A percentile compares a stretch with the other conserved stretches of the same genome.
Conservation (phyloP, 2,888 invertebrate genomes). For the Drosophila niveifrons region DNA sequence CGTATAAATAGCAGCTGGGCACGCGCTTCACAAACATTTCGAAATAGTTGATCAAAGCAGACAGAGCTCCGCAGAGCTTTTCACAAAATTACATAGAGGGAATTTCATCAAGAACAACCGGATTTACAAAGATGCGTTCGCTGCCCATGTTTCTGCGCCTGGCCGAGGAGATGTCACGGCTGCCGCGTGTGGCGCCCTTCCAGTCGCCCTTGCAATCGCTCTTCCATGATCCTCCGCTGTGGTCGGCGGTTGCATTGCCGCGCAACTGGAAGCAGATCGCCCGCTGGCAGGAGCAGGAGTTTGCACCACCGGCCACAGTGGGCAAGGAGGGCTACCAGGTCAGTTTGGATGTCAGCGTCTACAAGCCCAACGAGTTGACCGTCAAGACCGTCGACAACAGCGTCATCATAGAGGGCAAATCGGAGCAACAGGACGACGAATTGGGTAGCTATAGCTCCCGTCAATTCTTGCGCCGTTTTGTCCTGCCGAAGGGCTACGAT, state of each 20-base stretch:
- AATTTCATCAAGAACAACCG: constrained; percentile 36
- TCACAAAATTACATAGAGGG: background rate
- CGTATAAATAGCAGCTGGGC: constrained; percentile 59
- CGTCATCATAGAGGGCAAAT: constrained; percentile 90
- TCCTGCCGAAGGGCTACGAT: constrained; percentile 91
- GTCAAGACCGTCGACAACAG: constrained; percentile 91
- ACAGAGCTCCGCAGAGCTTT: constrained; percentile 19
- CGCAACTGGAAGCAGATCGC: constrained; percentile 63
- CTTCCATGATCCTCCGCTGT: constrained; percentile 57
- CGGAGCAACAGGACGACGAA: constrained; percentile 90
- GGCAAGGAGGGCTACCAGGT: constrained; percentile 90
- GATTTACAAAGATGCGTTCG: constrained; percentile 72
- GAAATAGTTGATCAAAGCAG: constrained; percentile 18
- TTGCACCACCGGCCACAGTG: constrained; percentile 59
- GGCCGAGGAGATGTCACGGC: constrained; percentile 70
- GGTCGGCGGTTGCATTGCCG: constrained; percentile 42
- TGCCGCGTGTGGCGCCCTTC: constrained; percentile 60
- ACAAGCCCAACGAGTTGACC: constrained; percentile 90
- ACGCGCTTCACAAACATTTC: constrained; percentile 35
- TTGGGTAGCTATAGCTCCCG: constrained; percentile 91
- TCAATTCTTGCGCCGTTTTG: constrained; percentile 91
- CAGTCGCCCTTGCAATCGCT: constrained; percentile 58
- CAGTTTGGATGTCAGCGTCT: constrained; percentile 92
- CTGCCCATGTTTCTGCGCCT: constrained; percentile 79
- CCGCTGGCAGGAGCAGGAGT: constrained; percentile 59